phyloP scores from a whole-genome alignment of 2,888 invertebrate species.

The Leucophenga maculata region DNA sequence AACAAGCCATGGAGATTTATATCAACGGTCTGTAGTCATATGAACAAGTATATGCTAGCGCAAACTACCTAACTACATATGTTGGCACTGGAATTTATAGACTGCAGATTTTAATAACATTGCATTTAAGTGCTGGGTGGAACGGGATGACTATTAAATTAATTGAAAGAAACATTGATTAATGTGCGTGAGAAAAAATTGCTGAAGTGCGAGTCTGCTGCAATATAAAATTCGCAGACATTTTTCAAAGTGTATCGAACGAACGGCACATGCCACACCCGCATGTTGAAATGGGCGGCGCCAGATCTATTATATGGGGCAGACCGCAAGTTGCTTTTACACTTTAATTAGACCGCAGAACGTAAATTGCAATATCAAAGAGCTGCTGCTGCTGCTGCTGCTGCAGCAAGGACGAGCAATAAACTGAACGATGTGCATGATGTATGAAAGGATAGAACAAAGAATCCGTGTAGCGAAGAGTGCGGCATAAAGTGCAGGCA shows the following conservation, averaged over 20 bases:
- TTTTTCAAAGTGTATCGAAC: too few relatives aligned
- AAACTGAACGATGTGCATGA: too few relatives aligned
- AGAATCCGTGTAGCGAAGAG: too few relatives aligned
- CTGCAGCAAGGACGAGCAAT: too few relatives aligned
- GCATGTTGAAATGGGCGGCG: background rate
- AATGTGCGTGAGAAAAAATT: slow-evolving; percentile 59
- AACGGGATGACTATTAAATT: slow-evolving; percentile 56
- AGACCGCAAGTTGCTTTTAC: slow-evolving; percentile 59
- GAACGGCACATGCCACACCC: background rate
- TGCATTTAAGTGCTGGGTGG: too few relatives aligned
- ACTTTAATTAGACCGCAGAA: slow-evolving; percentile 64
- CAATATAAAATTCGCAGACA: slow-evolving; percentile 35
- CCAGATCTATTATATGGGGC: slow-evolving; percentile 13
- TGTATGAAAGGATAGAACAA: too few relatives aligned
- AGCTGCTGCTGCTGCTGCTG: too few relatives aligned
- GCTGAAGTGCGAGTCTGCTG: slow-evolving; percentile 42
- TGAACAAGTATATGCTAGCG: background rate
- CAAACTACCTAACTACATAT: background rate
- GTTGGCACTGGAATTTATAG: slow-evolving; percentile 52
- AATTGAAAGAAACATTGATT: slow-evolving; percentile 67
- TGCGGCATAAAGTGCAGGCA: too few relatives aligned
- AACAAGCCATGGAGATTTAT: background rate
- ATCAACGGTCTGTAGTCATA: too few relatives aligned
- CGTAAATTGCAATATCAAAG: slow-evolving; percentile 62
- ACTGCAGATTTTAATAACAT: slow-evolving; percentile 56